Percentiles rank a stretch among this genome's conserved stretches.
phyloP scores from a whole-genome alignment of 2,888 invertebrate species.

The Aporophyla nigra region DNA sequence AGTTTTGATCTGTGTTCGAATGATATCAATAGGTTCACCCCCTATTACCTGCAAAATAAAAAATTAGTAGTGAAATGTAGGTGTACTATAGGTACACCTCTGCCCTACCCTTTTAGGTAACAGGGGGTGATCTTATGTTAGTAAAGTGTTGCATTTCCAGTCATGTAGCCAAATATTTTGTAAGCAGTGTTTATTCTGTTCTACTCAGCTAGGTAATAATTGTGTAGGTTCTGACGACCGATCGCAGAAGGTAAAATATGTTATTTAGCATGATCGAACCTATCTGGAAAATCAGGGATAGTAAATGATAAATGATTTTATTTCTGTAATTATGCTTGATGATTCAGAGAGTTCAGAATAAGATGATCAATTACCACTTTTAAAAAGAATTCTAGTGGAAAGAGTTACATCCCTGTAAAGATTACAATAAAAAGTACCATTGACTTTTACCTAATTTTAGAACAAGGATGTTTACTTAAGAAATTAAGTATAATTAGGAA shows the following conservation, averaged over 20 bases:
- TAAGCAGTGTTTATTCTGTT: not conserved
- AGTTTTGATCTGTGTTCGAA: too few species aligned
- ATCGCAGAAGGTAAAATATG: not conserved
- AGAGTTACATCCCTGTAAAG: not conserved
- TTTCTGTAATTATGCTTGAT: not conserved
- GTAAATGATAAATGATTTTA: not conserved
- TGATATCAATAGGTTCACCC: too few species aligned
- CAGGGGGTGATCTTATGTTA: too few species aligned
- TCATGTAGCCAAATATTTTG: not conserved
- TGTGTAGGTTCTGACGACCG: not conserved
- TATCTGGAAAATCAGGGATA: constrained; percentile 10
- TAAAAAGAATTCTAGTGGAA: not conserved
- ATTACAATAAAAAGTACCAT: not conserved
- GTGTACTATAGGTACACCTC: too few species aligned
- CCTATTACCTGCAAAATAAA: too few species aligned
- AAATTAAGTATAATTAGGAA: constrained; percentile 2
- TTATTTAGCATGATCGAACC: not conserved
- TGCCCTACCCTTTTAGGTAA: too few species aligned
- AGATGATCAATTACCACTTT: too few species aligned
- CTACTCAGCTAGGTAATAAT: not conserved
- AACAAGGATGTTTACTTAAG: not conserved
- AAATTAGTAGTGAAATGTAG: too few species aligned
- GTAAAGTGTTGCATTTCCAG: not conserved
- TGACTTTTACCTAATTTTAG: not conserved
- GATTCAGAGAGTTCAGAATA: not conserved